These are phyloP conservation scores for Conomelus anceps DNA, from an alignment of 2,888 invertebrate genomes.

Conservation along the genomic window DNA sequence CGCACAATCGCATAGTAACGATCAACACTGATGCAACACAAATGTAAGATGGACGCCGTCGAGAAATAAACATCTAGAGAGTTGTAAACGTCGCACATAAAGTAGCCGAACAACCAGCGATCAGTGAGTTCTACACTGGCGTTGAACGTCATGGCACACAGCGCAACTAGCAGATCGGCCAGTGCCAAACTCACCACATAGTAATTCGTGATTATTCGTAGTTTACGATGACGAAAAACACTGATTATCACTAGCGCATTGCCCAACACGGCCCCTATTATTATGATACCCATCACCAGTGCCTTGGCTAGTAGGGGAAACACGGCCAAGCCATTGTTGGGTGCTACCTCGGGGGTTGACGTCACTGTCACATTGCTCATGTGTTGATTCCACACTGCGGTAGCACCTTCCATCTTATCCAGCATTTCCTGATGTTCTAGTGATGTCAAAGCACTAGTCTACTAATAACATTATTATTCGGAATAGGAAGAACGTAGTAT, in stretches of 20 bases:
- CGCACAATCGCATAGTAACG: constrained; percentile 86
- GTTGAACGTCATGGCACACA: constrained; percentile 89
- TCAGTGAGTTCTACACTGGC: constrained; percentile 78
- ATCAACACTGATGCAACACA: constrained; percentile 92
- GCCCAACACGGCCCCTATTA: constrained; percentile 81
- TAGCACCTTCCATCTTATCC: constrained; percentile 1
- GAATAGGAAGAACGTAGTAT: no score
- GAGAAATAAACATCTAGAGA: constrained; percentile 90
- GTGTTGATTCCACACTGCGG: constrained; percentile 3
- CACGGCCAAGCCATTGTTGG: constrained; percentile 21
- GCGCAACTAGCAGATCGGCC: constrained; percentile 86
- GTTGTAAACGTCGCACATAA: constrained; percentile 93
- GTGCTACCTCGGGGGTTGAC: constrained; percentile 8
- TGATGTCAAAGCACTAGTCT: background rate
- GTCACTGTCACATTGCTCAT: background rate
- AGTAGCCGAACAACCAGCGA: constrained; percentile 79
- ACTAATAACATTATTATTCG: background rate
- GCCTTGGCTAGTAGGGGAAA: constrained; percentile 28
- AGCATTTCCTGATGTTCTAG: constrained; percentile 1
- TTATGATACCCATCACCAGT: constrained; percentile 71
- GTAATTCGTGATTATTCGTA: constrained; percentile 87
- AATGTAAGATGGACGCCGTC: constrained; percentile 83
- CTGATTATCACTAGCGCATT: constrained; percentile 86
- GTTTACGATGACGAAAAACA: constrained; percentile 70
- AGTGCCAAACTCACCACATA: constrained; percentile 92